phyloP scores from a whole-genome alignment of 2,888 invertebrate species.

The Hipparchia sbordonii region DNA sequence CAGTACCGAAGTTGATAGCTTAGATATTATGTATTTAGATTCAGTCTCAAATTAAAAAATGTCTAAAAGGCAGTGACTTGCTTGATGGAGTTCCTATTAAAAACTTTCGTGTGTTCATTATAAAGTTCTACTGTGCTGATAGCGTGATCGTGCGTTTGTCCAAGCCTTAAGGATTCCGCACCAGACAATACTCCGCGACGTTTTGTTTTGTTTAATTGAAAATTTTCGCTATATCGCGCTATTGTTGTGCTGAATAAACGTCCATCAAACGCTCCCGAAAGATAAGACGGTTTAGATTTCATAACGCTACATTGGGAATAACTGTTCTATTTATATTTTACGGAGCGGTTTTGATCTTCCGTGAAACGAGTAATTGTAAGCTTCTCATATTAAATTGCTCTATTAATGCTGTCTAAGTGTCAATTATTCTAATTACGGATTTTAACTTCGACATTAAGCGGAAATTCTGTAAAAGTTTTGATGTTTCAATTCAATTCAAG shows the following conservation, averaged over 20 bases:
- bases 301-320: slow-evolving; percentile 26
- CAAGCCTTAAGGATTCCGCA: slow-evolving; percentile 40
- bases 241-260: slow-evolving; percentile 60
- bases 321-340: slow-evolving; percentile 26
- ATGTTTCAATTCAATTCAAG: too few relatives aligned
- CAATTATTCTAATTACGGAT: background rate
- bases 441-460: too few relatives aligned
- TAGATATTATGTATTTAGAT: too few relatives aligned
- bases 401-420: slow-evolving; percentile 2
- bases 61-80: too few relatives aligned
- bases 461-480: too few relatives aligned
- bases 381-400: slow-evolving; percentile 9
- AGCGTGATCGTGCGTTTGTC: background rate
- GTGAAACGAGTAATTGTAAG: slow-evolving; percentile 17
- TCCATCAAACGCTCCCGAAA: slow-evolving; percentile 44
- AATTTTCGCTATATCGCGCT: slow-evolving; percentile 69
- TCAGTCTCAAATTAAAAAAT: too few relatives aligned
- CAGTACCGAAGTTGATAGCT: too few relatives aligned
- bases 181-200: slow-evolving; percentile 61
- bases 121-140: too few relatives aligned
- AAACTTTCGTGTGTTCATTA: too few relatives aligned
- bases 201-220: slow-evolving; percentile 78
- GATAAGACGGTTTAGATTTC: slow-evolving; percentile 40
- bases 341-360: slow-evolving; percentile 32
- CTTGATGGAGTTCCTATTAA: too few relatives aligned